Evolutionary conservation across 23 tunicate genomes (phyloP), one percentile per base, ranked within the genome.

Genomic region (Ascidia mentula): DNA sequence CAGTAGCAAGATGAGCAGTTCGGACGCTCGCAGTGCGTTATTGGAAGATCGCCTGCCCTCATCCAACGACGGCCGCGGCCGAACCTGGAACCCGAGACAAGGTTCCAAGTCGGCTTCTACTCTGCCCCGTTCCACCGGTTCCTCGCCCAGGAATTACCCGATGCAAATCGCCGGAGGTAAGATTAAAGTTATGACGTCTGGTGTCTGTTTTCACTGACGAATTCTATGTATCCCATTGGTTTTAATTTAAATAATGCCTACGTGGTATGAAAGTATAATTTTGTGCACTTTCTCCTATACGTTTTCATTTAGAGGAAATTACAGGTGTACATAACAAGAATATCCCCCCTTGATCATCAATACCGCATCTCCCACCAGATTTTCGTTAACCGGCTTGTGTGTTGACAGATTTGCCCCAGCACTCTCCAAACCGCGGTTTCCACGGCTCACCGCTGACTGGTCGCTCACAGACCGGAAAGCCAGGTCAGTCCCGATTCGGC

Each of bases 51-150:
- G 65, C 4, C 65, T 53, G 22, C 65, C 65, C 28, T 53, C 65
- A 20, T 53, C 65, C 24, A 20, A 53, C 65, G 65, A 53, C 28
- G 24, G 13, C 24, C 65, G 65, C 22, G 24, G 65, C 65, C 65
- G 65, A 28, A 28, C 65, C 22, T 26, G 65, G 24, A 70, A 70
- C 7, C 30, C 18, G 17, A 26, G 39, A 9, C 37, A 33, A 35
- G 74, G 74, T 3, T 32, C 87, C 30, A 83, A 76, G 69, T 76
- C 87, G 17, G 87, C 76, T 15, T 83, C 87, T 13, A 71, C 60
- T 60, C 73, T 45, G 4, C 30, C 81, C 22, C 69, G 87, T 20
- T 75, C 87, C 61, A 38, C 80, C 31, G 75, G 40, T 5, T 18
- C 31, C 0, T 75, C 87, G 18, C 81, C 87, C 0, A 61, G 87